phyloP scores from a whole-genome alignment of 2,888 invertebrate species.

The Dermolepida albohirtum region DNA sequence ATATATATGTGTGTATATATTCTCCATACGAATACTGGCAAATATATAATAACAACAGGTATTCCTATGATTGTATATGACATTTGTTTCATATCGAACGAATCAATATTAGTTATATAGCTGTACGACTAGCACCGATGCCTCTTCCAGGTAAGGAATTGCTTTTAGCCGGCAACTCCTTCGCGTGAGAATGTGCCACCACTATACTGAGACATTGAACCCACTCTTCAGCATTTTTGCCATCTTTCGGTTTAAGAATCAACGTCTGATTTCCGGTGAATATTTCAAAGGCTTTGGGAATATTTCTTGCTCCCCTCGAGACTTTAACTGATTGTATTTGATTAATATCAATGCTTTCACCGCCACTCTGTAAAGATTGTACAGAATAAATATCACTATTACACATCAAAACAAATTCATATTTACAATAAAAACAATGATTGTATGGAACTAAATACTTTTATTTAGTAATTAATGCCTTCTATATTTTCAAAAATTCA shows the following conservation, averaged over 20 bases:
- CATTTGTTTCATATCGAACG: slow-evolving; percentile 18
- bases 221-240: slow-evolving; percentile 96
- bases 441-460: too few species aligned
- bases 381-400: background rate
- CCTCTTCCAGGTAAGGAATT: slow-evolving; percentile 66
- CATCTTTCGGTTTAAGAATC: slow-evolving; percentile 93
- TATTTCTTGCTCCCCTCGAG: slow-evolving; percentile 88
- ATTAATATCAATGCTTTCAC: slow-evolving; percentile 89
- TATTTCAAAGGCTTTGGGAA: slow-evolving; percentile 96
- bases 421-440: too few species aligned
- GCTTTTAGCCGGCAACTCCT: slow-evolving; percentile 67
- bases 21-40: slow-evolving; percentile 9
- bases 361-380: slow-evolving; percentile 75
- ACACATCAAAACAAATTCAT: too few species aligned
- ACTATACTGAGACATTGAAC: slow-evolving; percentile 94
- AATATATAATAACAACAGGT: slow-evolving; percentile 11
- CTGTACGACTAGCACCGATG: slow-evolving; percentile 63
- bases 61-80: slow-evolving; percentile 18
- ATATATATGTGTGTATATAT: slow-evolving; percentile 4
- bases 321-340: slow-evolving; percentile 96
- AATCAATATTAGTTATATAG: slow-evolving; percentile 50
- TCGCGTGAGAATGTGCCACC: slow-evolving; percentile 86
- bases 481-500: too few species aligned
- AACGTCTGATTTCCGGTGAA: slow-evolving; percentile 94
- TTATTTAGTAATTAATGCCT: too few species aligned